Percentiles rank a stretch among this genome's conserved stretches.
These are phyloP conservation scores for Ischnura elegans DNA, from an alignment of 2,888 invertebrate genomes.

Conservation along the genomic window DNA sequence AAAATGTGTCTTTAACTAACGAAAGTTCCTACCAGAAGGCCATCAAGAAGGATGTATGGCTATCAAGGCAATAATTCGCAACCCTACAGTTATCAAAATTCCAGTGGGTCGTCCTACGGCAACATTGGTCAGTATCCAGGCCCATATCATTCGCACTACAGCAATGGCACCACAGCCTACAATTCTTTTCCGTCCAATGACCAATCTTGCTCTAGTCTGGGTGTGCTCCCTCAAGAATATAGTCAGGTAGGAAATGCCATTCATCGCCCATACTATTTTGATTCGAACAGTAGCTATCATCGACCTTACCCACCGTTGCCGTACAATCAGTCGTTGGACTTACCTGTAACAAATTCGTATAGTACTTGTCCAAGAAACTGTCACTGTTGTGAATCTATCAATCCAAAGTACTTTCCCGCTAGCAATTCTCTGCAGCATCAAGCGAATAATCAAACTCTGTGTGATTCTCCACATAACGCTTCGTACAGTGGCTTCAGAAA, in stretches of 20 bases:
- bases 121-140: conserved; percentile 41
- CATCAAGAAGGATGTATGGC: conserved; percentile 51
- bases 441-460: neutral
- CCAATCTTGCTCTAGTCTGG: conserved; percentile 55
- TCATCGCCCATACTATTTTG: conserved; percentile 19
- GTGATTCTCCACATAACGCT: neutral
- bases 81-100: conserved; percentile 45
- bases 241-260: conserved; percentile 58
- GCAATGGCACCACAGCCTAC: conserved; percentile 36
- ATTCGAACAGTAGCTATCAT: conserved; percentile 34
- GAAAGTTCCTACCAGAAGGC: conserved; percentile 49
- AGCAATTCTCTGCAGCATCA: conserved; percentile 33
- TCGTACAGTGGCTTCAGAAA: conserved; percentile 32
- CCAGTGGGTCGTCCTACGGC: neutral
- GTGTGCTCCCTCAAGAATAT: conserved; percentile 58
- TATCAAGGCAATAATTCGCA: conserved; percentile 62
- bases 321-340: conserved; percentile 32
- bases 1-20: conserved; percentile 21
- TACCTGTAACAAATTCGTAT: conserved; percentile 13
- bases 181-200: conserved; percentile 58
- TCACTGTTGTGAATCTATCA: conserved; percentile 59
- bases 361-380: conserved; percentile 42
- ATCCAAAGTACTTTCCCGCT: conserved; percentile 35
- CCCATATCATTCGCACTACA: conserved; percentile 44
- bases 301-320: conserved; percentile 43